phyloP scores from a whole-genome alignment of 2,797 vertebrate genomes.

The Acridotheres tristis region DNA sequence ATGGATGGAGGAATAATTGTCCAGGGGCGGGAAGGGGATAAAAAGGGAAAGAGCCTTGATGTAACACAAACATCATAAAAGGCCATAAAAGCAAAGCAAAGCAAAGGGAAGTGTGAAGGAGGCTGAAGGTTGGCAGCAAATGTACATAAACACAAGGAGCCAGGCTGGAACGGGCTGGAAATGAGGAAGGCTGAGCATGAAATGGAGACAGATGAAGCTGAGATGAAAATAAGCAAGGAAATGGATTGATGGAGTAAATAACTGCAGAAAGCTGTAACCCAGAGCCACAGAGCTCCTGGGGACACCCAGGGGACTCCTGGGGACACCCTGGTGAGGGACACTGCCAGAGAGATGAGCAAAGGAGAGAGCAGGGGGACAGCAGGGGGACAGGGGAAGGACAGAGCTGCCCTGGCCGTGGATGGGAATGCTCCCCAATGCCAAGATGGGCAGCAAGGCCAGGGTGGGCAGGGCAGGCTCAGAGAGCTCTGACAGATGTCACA shows the following conservation, averaged over 20 bases:
- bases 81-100: constrained; percentile 48
- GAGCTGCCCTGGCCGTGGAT: rapidly evolving
- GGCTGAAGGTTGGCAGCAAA: constrained; percentile 44
- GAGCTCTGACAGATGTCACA: background rate
- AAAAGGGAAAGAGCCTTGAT: constrained; percentile 50
- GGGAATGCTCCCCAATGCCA: no score
- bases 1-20: constrained; percentile 11
- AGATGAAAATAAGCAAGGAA: background rate
- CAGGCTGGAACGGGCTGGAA: background rate
- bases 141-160: constrained; percentile 24
- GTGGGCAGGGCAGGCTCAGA: background rate
- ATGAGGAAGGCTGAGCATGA: background rate
- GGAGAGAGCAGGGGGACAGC: background rate
- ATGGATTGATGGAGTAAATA: background rate
- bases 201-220: background rate
- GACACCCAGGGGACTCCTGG: background rate
- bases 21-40: constrained; percentile 7
- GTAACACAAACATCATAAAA: constrained; percentile 63
- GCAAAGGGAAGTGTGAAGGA: constrained; percentile 48
- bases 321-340: background rate
- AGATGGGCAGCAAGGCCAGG: background rate
- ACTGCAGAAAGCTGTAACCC: background rate
- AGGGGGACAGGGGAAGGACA: background rate
- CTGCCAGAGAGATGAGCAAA: background rate
- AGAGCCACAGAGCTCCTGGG: background rate